These are phyloP conservation scores for Fregata magnificens DNA, from an alignment of 2,113 vertebrate genomes.

Conservation along the genomic window DNA sequence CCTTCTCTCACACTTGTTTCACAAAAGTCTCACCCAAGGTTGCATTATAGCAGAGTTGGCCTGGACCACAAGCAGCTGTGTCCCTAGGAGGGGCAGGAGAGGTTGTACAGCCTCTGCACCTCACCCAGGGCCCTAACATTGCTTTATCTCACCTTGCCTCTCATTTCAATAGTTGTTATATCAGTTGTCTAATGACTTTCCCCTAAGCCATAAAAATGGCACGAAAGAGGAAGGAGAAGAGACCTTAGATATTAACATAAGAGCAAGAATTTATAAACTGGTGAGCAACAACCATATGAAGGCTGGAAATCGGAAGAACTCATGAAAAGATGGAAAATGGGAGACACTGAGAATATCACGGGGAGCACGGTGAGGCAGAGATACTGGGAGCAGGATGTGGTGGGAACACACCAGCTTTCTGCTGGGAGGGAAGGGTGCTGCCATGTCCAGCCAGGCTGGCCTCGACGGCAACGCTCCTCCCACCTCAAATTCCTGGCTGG, in stretches of 20 bases:
- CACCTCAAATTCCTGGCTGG: background rate
- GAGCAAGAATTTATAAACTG: background rate
- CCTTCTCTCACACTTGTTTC: background rate
- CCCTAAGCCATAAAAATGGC: background rate
- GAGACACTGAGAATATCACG: background rate
- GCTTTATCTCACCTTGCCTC: background rate
- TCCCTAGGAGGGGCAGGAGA: background rate
- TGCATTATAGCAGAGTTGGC: background rate
- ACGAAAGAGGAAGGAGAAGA: background rate
- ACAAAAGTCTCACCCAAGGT: background rate
- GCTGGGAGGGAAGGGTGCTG: background rate
- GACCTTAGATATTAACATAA: background rate
- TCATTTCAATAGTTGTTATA: background rate
- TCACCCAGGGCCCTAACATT: background rate
- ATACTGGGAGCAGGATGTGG: background rate
- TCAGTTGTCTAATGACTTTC: background rate
- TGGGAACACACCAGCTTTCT: background rate
- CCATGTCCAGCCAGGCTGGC: background rate
- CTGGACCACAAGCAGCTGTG: background rate
- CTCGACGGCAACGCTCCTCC: rapidly evolving
- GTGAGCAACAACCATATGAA: background rate
- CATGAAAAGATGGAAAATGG: background rate
- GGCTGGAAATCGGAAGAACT: background rate
- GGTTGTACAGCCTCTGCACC: background rate
- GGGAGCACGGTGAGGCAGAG: background rate